Evolutionary conservation across 2,888 invertebrate genomes (phyloP), one percentile per base, ranked within the genome.

Genomic region (Pterobdella sp.): DNA sequence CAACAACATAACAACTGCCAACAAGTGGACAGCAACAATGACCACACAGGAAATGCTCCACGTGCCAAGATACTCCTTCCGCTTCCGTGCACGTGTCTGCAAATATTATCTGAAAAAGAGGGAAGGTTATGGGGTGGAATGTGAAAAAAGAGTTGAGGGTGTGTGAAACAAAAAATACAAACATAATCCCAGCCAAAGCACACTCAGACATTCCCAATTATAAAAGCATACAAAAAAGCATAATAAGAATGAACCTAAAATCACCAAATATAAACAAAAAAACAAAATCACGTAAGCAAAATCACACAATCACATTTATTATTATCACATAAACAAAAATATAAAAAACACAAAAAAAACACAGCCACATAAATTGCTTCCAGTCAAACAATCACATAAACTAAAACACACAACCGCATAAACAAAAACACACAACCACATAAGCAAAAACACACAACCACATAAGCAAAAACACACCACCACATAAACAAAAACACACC

Each of bases 81-180:
- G 97, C 97, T 85, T 98, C 97, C 26, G 97, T 97, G 86, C 97
- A 98, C 85, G 97, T 97, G 85, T 96, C 96, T 10, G 96, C 94
- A 77, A 97, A 89, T 81, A 97, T 97, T 78, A 97, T 93, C 93
- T 94, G 87, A 26, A 77, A 79, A 0, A 63, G 31, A 49, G 35
- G 18, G 31, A 60, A 64, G 35, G 36, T 35, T 10, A 26, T 35
- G 7, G 31, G n/a, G 32, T 10, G 10, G 26, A 7, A 42, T 65
- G 22, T 70, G 42, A 14, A 18, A 14, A 18, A 18, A 42, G 7
- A 42, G 7, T 7, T 42, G 42, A 14, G 42, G 42, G 18, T 42
- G 42, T 42, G 42, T 42, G 42, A n/a, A n/a, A n/a, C n/a, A n/a
- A n/a, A n/a, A n/a, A n/a, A n/a, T n/a, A n/a, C n/a, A n/a, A n/a